Evolutionary conservation across 2,113 vertebrate genomes (phyloP), one percentile per base, ranked within the genome.

Genomic region (Xenopus tropicalis): DNA sequence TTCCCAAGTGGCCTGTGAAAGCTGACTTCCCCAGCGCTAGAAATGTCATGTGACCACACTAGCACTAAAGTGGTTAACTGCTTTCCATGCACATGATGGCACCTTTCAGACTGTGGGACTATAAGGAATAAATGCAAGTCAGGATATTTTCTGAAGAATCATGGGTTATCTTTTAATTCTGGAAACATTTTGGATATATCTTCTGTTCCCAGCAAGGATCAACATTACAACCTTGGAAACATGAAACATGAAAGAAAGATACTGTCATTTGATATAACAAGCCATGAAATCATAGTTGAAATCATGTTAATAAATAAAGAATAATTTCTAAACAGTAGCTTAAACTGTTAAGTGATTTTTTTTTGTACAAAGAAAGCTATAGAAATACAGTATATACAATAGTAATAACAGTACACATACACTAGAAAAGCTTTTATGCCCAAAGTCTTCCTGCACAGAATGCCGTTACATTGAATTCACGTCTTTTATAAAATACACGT

Each of bases 341-440:
- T 91, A 87, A 90, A 88, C 82, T 80, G 82, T 76, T 78, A 91
- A 87, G 87, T 91, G 89, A 91, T 85, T 84, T 89, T 29, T 66
- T 51, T 67, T 48, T 66, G 22, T 59, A 90, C 89, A 91, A 90
- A 91, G 88, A 86, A 89, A 88, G 84, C 86, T 86, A 85, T 88
- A 92, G 90, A 92, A 91, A 92, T 89, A 91, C 90, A 92, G 87
- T 92, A 90, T 92, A 86, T 91, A 91, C 89, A 92, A 48, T 83
- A 79, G 79, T 86, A 80, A 84, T 86, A 84, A 79, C 71, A 70
- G 82, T 85, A 85, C 85, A 87, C 85, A 56, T 76, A 76, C 73
- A 76, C 66, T 69, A 76, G 69, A 76, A 74, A 75, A 69, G 43
- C 58, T 43, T 22, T 56, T 66, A 69, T 42, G 44, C 72, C 80